Evolutionary conservation across 1,140 invertebrate genomes (phyloP).

Genomic region (Euura saliciscinereae): DNA sequence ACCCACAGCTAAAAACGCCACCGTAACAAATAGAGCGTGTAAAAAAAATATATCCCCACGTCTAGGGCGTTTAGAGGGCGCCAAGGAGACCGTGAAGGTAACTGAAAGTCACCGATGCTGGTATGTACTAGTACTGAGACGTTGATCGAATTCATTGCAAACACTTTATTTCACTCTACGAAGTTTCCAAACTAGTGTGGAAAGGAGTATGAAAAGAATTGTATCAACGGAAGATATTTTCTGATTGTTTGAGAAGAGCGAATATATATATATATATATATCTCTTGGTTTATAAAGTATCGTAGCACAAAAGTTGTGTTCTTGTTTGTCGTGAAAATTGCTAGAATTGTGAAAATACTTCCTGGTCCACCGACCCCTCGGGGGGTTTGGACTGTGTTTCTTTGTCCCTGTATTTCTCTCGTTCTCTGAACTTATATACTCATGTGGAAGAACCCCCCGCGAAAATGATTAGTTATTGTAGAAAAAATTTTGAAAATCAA

Average conservation of each 20-base stretch:
- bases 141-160: slow-evolving; percentile 29
- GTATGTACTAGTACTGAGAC: slow-evolving; percentile 37
- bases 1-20: background rate
- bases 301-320: no score
- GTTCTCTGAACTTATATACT: no score
- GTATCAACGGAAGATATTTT: no score
- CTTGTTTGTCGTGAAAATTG: no score
- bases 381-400: background rate
- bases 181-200: no score
- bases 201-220: no score
- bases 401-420: background rate
- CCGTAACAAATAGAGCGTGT: background rate
- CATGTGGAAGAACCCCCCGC: no score
- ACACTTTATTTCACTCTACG: background rate
- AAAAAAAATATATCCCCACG: background rate
- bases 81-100: slow-evolving; percentile 25
- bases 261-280: slow-evolving; percentile 10
- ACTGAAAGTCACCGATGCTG: slow-evolving; percentile 29
- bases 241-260: no score
- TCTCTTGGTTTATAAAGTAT: no score
- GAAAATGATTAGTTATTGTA: no score
- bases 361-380: background rate
- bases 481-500: no score
- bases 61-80: slow-evolving; percentile 3
- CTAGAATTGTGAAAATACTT: background rate